Percentiles rank a stretch among this genome's conserved stretches.
phyloP scores from a whole-genome alignment of 2,113 vertebrate species.

The Haliaeetus leucogaster region DNA sequence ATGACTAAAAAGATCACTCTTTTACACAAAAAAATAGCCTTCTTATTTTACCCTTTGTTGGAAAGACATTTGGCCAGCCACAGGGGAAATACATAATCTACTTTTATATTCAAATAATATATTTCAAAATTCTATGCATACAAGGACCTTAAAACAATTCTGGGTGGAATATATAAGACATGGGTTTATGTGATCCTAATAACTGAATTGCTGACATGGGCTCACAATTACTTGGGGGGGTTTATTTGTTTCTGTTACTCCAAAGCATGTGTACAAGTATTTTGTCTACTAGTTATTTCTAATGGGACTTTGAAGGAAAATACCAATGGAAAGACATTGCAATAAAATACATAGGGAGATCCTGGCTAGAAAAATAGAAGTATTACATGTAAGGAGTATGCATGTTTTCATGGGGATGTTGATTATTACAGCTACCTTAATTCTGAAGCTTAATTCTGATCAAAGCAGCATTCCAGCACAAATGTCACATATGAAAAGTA shows the following conservation, averaged over 20 bases:
- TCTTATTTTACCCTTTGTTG: slow-evolving; percentile 83
- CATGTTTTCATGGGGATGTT: neutral
- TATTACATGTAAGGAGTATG: neutral
- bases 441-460: neutral
- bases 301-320: slow-evolving; percentile 14
- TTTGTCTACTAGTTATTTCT: neutral
- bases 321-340: neutral
- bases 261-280: neutral
- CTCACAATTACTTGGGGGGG: slow-evolving; percentile 47
- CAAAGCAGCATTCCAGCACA: slow-evolving; percentile 48
- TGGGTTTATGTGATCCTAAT: slow-evolving; percentile 67
- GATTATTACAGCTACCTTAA: neutral
- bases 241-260: slow-evolving; percentile 18
- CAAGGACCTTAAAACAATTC: slow-evolving; percentile 76
- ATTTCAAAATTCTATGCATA: slow-evolving; percentile 75
- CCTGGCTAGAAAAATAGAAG: neutral
- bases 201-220: slow-evolving; percentile 66
- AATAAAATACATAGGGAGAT: neutral
- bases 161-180: slow-evolving; percentile 59
- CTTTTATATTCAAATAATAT: slow-evolving; percentile 84
- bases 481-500: rapidly evolving
- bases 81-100: slow-evolving; percentile 84
- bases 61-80: slow-evolving; percentile 83
- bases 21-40: slow-evolving; percentile 82
- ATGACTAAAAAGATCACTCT: slow-evolving; percentile 85